phyloP scores from a whole-genome alignment of 2,888 invertebrate genomes.

The Philhelius pedissequus region DNA sequence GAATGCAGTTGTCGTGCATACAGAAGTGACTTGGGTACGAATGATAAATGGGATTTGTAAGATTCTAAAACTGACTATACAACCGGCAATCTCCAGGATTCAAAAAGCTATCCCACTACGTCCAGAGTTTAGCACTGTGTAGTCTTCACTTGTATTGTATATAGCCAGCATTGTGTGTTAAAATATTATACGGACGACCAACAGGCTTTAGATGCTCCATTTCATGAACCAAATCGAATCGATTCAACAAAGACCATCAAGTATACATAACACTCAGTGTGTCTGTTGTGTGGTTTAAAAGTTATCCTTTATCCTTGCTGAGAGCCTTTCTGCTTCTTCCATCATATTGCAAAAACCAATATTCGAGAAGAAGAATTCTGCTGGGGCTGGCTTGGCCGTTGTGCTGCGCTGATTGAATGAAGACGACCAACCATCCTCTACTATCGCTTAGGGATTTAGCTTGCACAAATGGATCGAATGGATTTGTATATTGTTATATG shows the following conservation, averaged over 20 bases:
- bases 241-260: slow-evolving; percentile 46
- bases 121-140: neutral
- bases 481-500: slow-evolving; percentile 49
- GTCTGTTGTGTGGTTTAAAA: slow-evolving; percentile 53
- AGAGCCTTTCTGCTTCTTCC: slow-evolving; percentile 8
- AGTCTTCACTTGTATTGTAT: neutral
- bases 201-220: slow-evolving; percentile 49
- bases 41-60: slow-evolving; percentile 65
- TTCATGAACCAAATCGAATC: slow-evolving; percentile 58
- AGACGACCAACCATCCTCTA: slow-evolving; percentile 12
- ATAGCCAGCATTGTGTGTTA: slow-evolving; percentile 7
- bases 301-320: slow-evolving; percentile 57
- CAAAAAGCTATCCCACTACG: neutral
- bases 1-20: slow-evolving; percentile 61
- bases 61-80: slow-evolving; percentile 22
- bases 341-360: neutral
- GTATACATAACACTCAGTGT: slow-evolving; percentile 53
- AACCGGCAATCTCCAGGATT: neutral
- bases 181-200: slow-evolving; percentile 31
- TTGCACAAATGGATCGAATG: slow-evolving; percentile 58
- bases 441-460: slow-evolving; percentile 37
- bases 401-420: slow-evolving; percentile 46
- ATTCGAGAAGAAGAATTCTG: neutral
- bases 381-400: neutral
- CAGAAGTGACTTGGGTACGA: slow-evolving; percentile 32